Evolutionary conservation across 1,140 invertebrate species (phyloP), one percentile per base, ranked within the genome.

Genomic region (Caenorhabditis remanei): DNA sequence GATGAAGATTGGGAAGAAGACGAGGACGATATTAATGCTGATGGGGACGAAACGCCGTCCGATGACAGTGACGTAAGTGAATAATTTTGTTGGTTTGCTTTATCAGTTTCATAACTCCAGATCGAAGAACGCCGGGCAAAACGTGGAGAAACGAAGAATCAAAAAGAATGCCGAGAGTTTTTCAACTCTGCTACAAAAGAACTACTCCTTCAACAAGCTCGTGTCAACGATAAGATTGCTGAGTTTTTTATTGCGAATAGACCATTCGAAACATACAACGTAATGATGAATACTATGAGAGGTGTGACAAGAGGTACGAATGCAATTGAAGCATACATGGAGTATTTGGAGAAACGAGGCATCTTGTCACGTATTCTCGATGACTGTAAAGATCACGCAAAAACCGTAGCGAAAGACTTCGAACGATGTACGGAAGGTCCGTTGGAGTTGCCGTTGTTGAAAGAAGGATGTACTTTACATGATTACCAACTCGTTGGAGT

Each of bases 401-500:
- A 87, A 50, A 48, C 71, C 48, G 92, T 91, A 4, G 32, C 92
- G 75, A 75, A 85, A 46, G 90, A 88, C 46, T 85, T 90, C 16
- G 56, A 89, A 19, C 43, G 65, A 14, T 58, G 48, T 41, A 83
- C 83, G 61, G 84, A 55, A 58, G 63, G 46, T 24, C 53, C 46
- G 32, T 46, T 85, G 8, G 40, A 83, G 16, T 84, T 84, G 13
- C n/a, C 41, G 13, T 40, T 65, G 41, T 61, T 90, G 1, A 87
- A 61, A 24, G 53, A 71, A 24, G 82, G 71, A 40, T 84, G 53
- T 14, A 43, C 82, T 75, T 24, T 98, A 88, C 95, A 96, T 8
- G 95, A 95, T 21, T 98, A 98, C 93, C 97, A 98, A 94, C 94
- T 98, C 93, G 95, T 98, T 40, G 97, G 97, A 9, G 93, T 99